Base-by-base conservation (phyloP, 2,888 invertebrate genomes). In the Aleiodes leptofemur region DNA sequence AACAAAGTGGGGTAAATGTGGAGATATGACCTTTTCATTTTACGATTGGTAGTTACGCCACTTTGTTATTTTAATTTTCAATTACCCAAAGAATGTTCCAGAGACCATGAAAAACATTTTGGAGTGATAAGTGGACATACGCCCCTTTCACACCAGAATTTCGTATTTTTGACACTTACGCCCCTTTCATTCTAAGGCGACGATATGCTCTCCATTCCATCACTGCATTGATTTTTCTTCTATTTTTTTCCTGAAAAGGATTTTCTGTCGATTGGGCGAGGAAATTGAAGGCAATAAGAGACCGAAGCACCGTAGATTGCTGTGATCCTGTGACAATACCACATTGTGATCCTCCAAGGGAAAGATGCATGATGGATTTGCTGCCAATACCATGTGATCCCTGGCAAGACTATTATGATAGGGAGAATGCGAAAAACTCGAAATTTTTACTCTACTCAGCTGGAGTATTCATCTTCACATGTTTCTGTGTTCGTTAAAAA, bases 391-490 rank as follows among this genome's bases (percentile, higher is more conserved):
- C 79, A 23, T 77, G 77, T 70, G 80, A 79, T 29, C 70, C 80
- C 68, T 82, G 81, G 81, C 71, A 82, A 59, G 73, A 81, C 9
- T 55, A 78, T 29, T 79, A 80, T 71, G 73, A 82, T 9, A 66
- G 59, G 11, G 69, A 78, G n/a, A 77, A 80, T 48, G 75, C 66
- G 7, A 55, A 79, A 23, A 74, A 76, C 53, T 76, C 68, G 73
- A 77, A 78, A 23, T 57, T 69, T 31, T 66, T 82, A 69, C 51
- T 82, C 4, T 57, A 75, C 4, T 75, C 78, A 0, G 51, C 69
- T n/a, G 80, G 76, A 69, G 64, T 79, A 53, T 76, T 78, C 23
- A n/a, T 80, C 48, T 55, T 78, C 13, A 78, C 80, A 48, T 14
- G 76, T 23, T 29, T 76, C 23, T 50, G 66, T 70, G 81, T 80